Evolutionary conservation across 2,113 vertebrate species (phyloP), one percentile per base, ranked within the genome.

Genomic region (Herpailurus yagouaroundi): DNA sequence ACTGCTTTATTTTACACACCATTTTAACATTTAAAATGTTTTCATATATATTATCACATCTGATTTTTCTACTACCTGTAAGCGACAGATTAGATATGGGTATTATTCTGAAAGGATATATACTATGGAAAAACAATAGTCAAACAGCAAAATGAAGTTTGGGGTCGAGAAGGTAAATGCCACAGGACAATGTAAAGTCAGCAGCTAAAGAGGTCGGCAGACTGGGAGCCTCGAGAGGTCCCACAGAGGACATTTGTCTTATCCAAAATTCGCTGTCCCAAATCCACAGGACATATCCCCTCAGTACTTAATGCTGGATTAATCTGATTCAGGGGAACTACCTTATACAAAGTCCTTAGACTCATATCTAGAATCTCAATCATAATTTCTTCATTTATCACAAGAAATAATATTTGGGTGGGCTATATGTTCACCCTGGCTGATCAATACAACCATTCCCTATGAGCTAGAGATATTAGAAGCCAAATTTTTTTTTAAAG

Each of bases 11-110:
- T 68, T 81, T 55, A n/a, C 18, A 91, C 14, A 52, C 2, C 16
- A 57, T 27, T 94, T 92, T 76, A 82, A 63, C 19, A 94, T 71
- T 79, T 79, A 91, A 95, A 74, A 81, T 23, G 27, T 13, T 71
- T 85, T 66, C 11, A n/a, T 7, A 9, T 55, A 25, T 52, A n/a
- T 71, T 77, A 57, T 68, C 64, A 36, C 6, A 57, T 66, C 16
- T 69, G 55, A 80, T 69, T 73, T 57, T n/a, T 50, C 38, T 8
- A 29, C 25, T 38, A 57, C 23, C 16, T 71, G 8, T 74, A 23
- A 38, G n/a, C 41, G 48, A 80, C 5, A 81, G 31, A 5, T 68
- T 74, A 83, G 29, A 55, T 45, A 41, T 19, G 68, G 36, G 3
- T 15, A 41, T 55, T 45, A 31, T 86, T 90, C 21, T 83, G 31